phyloP scores from a whole-genome alignment of 2,113 vertebrate species.

The Hydrolagus affinis region DNA sequence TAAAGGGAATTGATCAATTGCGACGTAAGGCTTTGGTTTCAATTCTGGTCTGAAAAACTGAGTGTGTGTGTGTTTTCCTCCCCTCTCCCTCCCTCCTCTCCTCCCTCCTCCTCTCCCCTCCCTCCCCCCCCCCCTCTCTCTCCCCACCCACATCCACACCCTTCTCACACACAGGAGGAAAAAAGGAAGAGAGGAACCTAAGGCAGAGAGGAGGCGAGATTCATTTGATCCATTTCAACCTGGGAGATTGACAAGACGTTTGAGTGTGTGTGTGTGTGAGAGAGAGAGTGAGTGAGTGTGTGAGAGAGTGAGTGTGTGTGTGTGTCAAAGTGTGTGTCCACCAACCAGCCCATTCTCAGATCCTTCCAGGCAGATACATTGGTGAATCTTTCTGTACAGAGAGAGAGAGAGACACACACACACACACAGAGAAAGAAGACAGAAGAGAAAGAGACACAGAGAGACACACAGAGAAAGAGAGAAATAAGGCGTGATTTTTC shows the following conservation, averaged over 20 bases:
- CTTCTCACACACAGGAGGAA: not conserved
- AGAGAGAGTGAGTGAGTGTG: too few relatives aligned
- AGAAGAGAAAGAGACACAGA: too few relatives aligned
- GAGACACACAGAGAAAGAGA: not conserved
- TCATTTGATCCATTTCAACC: not conserved
- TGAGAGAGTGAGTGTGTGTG: not conserved
- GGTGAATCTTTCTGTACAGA: too few relatives aligned
- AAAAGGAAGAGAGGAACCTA: too few relatives aligned
- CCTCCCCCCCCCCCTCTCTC: not conserved
- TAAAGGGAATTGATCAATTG: too few relatives aligned
- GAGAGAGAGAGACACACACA: too few relatives aligned
- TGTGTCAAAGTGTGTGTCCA: not conserved
- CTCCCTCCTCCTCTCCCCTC: not conserved
- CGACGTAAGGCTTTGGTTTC: too few relatives aligned
- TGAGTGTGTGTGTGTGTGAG: not conserved
- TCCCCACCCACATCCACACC: too few relatives aligned
- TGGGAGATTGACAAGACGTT: not conserved
- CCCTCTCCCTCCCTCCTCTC: not conserved
- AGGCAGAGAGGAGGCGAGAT: not conserved
- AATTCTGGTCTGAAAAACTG: too few relatives aligned
- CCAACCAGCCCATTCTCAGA: not conserved
- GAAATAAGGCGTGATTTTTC: not conserved
- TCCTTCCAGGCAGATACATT: too few relatives aligned
- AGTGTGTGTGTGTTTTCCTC: too few relatives aligned
- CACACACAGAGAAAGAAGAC: too few relatives aligned